These are phyloP conservation scores for Setophaga kirtlandii DNA, from an alignment of 2,113 vertebrate species.

Conservation along the genomic window DNA sequence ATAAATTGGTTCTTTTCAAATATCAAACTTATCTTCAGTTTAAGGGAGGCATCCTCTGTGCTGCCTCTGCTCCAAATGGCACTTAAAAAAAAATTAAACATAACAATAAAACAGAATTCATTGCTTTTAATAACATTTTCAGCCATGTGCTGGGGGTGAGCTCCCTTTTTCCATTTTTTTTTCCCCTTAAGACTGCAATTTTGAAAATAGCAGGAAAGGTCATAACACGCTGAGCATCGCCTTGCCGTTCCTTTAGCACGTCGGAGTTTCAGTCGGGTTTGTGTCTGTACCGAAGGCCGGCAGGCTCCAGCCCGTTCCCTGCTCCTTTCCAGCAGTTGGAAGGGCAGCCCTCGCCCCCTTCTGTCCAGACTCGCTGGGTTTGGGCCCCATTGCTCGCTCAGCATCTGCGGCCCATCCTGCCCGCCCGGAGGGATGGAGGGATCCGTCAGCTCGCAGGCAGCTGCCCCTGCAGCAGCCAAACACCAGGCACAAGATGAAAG, in stretches of 20 bases:
- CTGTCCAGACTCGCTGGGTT: background rate
- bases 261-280: background rate
- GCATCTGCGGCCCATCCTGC: background rate
- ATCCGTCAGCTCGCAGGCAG: background rate
- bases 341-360: conserved; percentile 45
- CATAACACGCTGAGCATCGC: background rate
- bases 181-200: background rate
- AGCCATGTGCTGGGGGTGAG: background rate
- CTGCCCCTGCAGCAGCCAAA: background rate
- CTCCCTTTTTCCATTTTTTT: background rate
- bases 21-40: conserved; percentile 43
- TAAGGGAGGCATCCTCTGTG: conserved; percentile 23
- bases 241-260: background rate
- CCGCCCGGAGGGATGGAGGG: background rate
- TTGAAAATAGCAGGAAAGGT: conserved; percentile 28
- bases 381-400: background rate
- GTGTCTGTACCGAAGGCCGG: background rate
- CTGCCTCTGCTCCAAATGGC: conserved; percentile 21
- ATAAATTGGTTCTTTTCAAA: conserved; percentile 62
- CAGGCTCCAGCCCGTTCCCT: background rate
- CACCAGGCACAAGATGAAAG: background rate
- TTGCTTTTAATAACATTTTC: conserved; percentile 50
- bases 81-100: conserved; percentile 2
- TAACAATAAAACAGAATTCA: conserved; percentile 56
- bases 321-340: background rate